A percentile compares a stretch with the other conserved stretches of the same genome.
phyloP scores from a whole-genome alignment of 1,140 invertebrate genomes.

The Streblospio benedicti region DNA sequence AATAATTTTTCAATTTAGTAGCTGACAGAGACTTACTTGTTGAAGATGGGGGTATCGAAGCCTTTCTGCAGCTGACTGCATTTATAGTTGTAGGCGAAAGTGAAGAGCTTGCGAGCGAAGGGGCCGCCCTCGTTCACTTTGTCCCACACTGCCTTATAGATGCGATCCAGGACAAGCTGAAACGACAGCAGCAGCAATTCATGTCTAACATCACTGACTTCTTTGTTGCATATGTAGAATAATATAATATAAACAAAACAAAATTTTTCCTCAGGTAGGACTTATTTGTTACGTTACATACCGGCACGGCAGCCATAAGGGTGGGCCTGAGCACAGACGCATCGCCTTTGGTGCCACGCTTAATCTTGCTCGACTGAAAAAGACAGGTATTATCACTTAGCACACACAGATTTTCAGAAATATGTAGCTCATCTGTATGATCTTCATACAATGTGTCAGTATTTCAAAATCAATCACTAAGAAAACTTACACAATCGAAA shows the following conservation, averaged over 20 bases:
- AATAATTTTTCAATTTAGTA: too few species aligned
- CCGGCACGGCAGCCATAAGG: slow-evolving; percentile 88
- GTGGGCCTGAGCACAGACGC: slow-evolving; percentile 82
- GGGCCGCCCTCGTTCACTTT: slow-evolving; percentile 70
- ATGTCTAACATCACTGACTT: not conserved
- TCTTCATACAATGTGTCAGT: too few species aligned
- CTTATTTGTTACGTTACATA: too few species aligned
- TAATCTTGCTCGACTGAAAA: slow-evolving; percentile 77
- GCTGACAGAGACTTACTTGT: slow-evolving; percentile 56
- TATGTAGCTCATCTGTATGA: too few species aligned
- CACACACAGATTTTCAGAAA: not conserved
- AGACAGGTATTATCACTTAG: slow-evolving; percentile 11
- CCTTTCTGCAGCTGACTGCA: slow-evolving; percentile 53
- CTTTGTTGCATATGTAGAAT: not conserved
- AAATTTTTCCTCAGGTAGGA: too few species aligned
- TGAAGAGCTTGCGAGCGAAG: slow-evolving; percentile 66
- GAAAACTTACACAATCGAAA: too few species aligned
- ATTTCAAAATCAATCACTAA: too few species aligned
- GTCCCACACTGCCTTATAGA: slow-evolving; percentile 89
- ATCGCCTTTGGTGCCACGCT: slow-evolving; percentile 73
- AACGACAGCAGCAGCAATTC: too few species aligned
- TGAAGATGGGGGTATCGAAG: slow-evolving; percentile 45
- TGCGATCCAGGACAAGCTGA: slow-evolving; percentile 84
- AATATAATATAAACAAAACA: not conserved
- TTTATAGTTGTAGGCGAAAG: slow-evolving; percentile 88